Percentiles rank a stretch among this genome's conserved stretches.
These are phyloP conservation scores for Cephus pulcher DNA, from an alignment of 2,888 invertebrate genomes.

Conservation along the genomic window DNA sequence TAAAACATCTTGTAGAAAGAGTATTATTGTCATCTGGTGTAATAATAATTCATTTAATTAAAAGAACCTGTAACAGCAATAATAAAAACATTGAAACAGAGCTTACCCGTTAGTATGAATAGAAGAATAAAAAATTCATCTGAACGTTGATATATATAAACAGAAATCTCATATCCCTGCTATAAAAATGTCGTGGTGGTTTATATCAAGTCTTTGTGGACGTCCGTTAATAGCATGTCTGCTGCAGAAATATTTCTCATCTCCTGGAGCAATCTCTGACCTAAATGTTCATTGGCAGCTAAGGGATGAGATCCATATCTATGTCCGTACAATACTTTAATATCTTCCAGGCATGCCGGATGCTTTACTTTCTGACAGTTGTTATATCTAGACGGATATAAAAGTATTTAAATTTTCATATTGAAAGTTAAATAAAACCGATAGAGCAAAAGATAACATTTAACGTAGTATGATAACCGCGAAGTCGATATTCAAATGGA, in stretches of 20 bases:
- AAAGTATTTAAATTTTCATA: background rate
- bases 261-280: constrained; percentile 16
- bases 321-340: background rate
- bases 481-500: background rate
- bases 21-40: background rate
- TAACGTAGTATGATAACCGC: background rate
- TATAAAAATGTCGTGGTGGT: background rate
- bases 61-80: background rate
- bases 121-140: background rate
- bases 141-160: background rate
- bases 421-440: background rate
- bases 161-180: background rate
- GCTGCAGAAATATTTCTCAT: constrained; percentile 18
- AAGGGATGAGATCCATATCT: background rate
- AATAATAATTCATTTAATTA: background rate
- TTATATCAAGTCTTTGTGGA: background rate
- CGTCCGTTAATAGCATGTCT: constrained; percentile 4
- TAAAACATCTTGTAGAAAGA: constrained; percentile 29
- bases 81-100: background rate
- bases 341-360: background rate
- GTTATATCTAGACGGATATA: background rate
- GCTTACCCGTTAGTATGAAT: background rate
- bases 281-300: constrained; percentile 14
- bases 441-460: background rate
- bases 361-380: background rate